Base-by-base conservation (phyloP, 2,113 vertebrate genomes). In the Pedionomus torquatus region DNA sequence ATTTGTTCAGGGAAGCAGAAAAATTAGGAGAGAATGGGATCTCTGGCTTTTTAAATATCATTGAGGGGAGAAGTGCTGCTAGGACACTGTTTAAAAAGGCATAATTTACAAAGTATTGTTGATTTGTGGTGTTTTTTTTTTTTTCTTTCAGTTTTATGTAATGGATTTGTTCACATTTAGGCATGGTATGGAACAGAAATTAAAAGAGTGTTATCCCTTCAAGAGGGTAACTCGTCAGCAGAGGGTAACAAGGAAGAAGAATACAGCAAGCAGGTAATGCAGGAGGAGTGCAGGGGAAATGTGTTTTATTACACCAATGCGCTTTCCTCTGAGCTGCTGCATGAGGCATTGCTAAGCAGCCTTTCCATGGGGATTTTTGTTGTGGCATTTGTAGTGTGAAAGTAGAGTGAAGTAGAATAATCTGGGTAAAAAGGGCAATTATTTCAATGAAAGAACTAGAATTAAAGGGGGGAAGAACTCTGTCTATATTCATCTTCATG, bases 131-230 rank as follows among this genome's bases (percentile, higher is more conserved):
- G 14, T 33, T 20, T 21, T 5, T 20, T 83, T 51, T 58, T 58
- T 66, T 5, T 48, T 49, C 70, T 64, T 96, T 86, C 71, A 25
- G 7, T 95, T 95, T 85, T 74, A 78, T 16, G 72, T 71, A 76
- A 86, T 91, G 30, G 83, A 83, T 98, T 97, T 96, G 65, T 97
- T 96, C 96, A 24, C 77, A 2, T 91, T 95, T 97, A 99, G 98
- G 97, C 84, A 74, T 80, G 98, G 49, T 98, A 97, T 83, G 94
- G 98, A 91, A 97, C 96, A 97, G 98, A 97, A 87, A 97, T 98
- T 86, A 98, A 96, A 94, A 98, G 87, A 25, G 86, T 92, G 65
- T 90, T 96, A 66, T 95, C 97, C 30, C 92, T 90, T 70, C 95
- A 79, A 72, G 98, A 95, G 96, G 97, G 95, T 68, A 64, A 60